Conservation (phyloP, 1,140 invertebrate species). For the Zaprionus ghesquierei region DNA sequence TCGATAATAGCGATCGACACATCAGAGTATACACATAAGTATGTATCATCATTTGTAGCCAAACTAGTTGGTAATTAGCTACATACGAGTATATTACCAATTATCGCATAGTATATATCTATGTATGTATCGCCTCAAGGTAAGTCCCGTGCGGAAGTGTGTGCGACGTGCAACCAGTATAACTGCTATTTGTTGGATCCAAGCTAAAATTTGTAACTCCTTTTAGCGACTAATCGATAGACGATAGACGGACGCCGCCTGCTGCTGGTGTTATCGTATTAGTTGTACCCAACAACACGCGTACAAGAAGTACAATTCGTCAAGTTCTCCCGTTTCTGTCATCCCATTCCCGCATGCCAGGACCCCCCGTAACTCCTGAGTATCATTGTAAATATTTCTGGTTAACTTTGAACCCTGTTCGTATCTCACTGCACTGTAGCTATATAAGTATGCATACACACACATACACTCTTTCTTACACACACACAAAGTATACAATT, state of each 20-base stretch:
- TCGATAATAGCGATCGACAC: not conserved
- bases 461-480: not conserved
- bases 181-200: not conserved
- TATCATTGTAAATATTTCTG: not conserved
- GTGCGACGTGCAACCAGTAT: not conserved
- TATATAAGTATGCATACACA: constrained; percentile 24
- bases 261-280: not conserved
- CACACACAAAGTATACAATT: not conserved
- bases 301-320: not conserved
- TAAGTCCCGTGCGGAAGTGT: not conserved
- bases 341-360: not conserved
- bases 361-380: not conserved
- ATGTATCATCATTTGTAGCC: not conserved
- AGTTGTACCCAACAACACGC: not conserved
- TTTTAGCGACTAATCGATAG: not conserved
- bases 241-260: not conserved
- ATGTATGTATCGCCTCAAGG: not conserved
- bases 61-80: constrained; percentile 1
- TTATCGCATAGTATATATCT: not conserved
- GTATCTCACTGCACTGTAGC: constrained; percentile 11
- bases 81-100: not conserved
- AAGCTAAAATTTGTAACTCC: not conserved
- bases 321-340: not conserved
- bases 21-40: not conserved
- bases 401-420: not conserved